These are phyloP conservation scores for Myoxocephalus aenaeus DNA, from an alignment of 2,797 vertebrate species.

Conservation along the genomic window DNA sequence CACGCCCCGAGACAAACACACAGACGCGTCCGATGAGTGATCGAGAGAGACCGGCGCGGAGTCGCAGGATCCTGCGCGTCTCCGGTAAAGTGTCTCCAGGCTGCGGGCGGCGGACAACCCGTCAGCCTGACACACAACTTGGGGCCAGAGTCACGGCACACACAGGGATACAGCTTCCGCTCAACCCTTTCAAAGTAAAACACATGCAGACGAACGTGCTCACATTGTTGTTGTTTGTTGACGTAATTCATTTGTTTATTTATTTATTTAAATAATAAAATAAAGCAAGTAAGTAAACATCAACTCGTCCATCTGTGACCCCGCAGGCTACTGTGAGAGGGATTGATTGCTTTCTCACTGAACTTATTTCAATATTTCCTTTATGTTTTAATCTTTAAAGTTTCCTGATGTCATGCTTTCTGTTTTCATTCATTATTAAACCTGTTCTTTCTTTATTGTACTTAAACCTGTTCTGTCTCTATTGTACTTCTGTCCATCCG, in stretches of 20 bases:
- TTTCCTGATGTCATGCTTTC: no score
- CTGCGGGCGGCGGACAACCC: constrained; percentile 27
- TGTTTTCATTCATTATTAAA: no score
- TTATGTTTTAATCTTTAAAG: no score
- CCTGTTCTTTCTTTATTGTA: no score
- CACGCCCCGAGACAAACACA: not conserved
- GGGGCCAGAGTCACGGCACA: constrained; percentile 21
- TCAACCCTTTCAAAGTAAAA: constrained; percentile 35
- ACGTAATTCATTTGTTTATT: not conserved
- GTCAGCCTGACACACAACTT: constrained; percentile 35
- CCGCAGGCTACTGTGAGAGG: not conserved
- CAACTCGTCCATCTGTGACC: not conserved
- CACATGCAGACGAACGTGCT: not conserved
- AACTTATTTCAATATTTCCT: no score
- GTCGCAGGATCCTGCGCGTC: not conserved
- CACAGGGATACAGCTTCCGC: constrained; percentile 6
- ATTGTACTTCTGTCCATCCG: no score
- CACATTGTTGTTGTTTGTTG: no score
- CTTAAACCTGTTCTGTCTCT: no score
- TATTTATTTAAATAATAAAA: not conserved
- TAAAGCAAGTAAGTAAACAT: not conserved
- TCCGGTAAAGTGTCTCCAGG: constrained; percentile 24
- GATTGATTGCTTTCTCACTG: no score
- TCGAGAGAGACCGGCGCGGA: not conserved
- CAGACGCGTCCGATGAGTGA: not conserved